phyloP scores from a whole-genome alignment of 1,140 invertebrate genomes.

The Ladona fulva region DNA sequence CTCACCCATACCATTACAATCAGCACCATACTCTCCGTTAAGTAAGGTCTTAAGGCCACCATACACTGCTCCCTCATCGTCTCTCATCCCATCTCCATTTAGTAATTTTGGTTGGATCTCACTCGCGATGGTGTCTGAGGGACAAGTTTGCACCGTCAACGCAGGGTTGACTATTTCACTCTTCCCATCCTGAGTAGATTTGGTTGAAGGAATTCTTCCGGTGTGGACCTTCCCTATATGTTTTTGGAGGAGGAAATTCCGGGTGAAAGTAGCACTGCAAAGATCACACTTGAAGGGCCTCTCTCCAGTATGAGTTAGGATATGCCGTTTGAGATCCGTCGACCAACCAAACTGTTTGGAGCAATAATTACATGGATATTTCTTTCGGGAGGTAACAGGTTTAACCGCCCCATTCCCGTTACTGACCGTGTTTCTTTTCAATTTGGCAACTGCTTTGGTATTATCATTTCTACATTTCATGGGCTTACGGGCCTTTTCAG shows the following conservation, averaged over 20 bases:
- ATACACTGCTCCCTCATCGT: no score
- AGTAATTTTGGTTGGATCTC: no score
- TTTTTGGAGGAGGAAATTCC: constrained; percentile 36
- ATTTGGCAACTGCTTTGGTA: constrained; percentile 13
- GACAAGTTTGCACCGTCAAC: no score
- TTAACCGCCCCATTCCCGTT: background rate
- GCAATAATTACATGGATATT: constrained; percentile 31
- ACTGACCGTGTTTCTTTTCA: background rate
- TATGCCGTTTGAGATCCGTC: constrained; percentile 33
- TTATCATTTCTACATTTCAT: background rate
- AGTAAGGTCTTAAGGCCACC: no score
- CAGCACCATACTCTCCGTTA: background rate
- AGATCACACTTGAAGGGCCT: constrained; percentile 27
- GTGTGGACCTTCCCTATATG: constrained; percentile 31
- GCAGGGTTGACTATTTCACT: background rate
- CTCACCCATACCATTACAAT: background rate
- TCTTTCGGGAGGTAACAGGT: constrained; percentile 19
- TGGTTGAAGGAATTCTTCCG: background rate
- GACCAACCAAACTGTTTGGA: constrained; percentile 33
- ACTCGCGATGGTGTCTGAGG: no score
- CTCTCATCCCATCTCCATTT: no score
- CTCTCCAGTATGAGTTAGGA: constrained; percentile 29
- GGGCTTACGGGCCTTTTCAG: background rate
- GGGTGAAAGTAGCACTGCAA: constrained; percentile 28
- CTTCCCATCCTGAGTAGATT: background rate